Evolutionary conservation across 2,113 vertebrate species (phyloP), one percentile per base, ranked within the genome.

Genomic region (Speoplatyrhinus poulsoni): DNA sequence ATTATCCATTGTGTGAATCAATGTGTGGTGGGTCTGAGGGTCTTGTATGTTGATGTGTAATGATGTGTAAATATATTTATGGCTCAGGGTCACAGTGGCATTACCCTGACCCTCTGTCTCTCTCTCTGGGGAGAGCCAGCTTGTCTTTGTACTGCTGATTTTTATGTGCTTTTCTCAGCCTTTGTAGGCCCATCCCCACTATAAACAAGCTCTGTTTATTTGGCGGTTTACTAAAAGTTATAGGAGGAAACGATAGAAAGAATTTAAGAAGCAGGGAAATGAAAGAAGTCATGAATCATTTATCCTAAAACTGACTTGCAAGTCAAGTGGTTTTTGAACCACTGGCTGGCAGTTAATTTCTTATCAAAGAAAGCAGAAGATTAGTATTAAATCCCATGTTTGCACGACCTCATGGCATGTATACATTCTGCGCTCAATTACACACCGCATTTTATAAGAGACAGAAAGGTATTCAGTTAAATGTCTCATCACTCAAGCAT

Each of bases 1-100:
- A 15, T 15, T 53, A 53, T 13, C 12, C 50, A 53, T 53, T 15
- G 73, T 72, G 84, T 36, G 72, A 78, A 80, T 78, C 90, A 85
- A 88, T 32, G 56, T 57, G 80, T 16, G 15, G 60, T 17, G 60
- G 41, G 60, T 62, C 41, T 17, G 60, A 46, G 46, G 46, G 62
- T 12, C 6, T 2, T 41, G 57, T 65, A 12, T 73, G 72, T 76
- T 75, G 76, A 81, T 87, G 83, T 87, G 85, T 91, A 88, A 90
- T 91, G 89, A 85, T 87, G 89, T 90, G 88, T 87, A 91, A 89
- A 91, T 89, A 89, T 88, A 91, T 91, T 89, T 92, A 89, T 87
- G 80, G 85, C 82, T 86, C 81, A 89, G 85, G 86, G 86, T 88
- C 88, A 85, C 78, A 65, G 76, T 79, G 76, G 87, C 76, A 87